A percentile compares a stretch with the other conserved stretches of the same genome.
These are phyloP conservation scores for Eriocheir sinensis DNA, from an alignment of 1,140 invertebrate species.

Conservation along the genomic window DNA sequence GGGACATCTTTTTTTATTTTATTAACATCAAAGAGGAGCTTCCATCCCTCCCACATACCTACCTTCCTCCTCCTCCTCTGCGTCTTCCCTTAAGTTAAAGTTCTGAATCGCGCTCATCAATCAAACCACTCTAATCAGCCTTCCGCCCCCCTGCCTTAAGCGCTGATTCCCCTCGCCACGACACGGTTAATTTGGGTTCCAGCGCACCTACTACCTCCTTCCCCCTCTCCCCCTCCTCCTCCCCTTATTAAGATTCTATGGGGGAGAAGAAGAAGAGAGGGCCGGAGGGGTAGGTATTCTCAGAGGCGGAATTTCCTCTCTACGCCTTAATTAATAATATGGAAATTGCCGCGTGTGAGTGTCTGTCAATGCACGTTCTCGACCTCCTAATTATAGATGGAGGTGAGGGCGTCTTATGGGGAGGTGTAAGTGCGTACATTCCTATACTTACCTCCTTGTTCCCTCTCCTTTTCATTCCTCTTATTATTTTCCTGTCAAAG, in stretches of 20 bases:
- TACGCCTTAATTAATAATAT: neutral
- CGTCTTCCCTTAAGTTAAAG: neutral
- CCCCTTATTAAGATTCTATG: conserved; percentile 15
- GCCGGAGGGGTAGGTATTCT: neutral
- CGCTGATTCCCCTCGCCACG: neutral
- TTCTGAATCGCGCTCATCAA: neutral
- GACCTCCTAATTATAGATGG: neutral
- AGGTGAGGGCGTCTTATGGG: too few relatives aligned
- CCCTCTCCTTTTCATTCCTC: neutral
- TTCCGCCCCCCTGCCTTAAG: neutral
- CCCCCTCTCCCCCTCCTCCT: too few relatives aligned
- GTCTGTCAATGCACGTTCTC: neutral
- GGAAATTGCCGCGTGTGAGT: neutral
- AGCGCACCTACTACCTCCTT: too few relatives aligned
- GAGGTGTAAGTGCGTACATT: too few relatives aligned
- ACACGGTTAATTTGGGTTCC: conserved; percentile 22
- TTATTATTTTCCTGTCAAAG: neutral
- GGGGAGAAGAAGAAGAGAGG: neutral
- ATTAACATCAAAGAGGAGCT: conserved; percentile 1
- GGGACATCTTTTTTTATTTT: neutral
- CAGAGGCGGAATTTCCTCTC: neutral
- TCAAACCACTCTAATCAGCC: conserved; percentile 1
- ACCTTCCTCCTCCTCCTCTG: neutral
- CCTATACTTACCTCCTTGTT: neutral
- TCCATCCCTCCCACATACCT: neutral